Conservation (phyloP, 2,113 vertebrate genomes). For the Amazona vittata region DNA sequence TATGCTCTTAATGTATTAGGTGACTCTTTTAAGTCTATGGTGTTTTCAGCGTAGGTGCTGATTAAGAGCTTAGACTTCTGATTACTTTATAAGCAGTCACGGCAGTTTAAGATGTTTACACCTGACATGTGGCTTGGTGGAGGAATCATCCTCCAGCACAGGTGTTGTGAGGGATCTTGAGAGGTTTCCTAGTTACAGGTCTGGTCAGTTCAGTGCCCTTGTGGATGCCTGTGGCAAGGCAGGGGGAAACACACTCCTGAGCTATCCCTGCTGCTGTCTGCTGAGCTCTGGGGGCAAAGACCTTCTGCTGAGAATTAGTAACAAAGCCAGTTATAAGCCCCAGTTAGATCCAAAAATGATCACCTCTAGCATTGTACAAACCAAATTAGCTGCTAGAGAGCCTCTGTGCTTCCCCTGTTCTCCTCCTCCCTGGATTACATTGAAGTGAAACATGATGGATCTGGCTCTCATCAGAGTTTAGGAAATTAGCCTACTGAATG, state of each 20-base stretch:
- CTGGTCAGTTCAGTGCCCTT: rapidly evolving
- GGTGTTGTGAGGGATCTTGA: neutral
- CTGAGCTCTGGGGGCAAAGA: neutral
- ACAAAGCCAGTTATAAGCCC: neutral
- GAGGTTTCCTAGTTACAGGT: neutral
- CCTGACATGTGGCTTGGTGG: neutral
- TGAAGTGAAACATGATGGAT: neutral
- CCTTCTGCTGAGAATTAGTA: neutral
- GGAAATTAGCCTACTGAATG: neutral
- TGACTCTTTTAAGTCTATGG: neutral
- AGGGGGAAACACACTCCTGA: neutral
- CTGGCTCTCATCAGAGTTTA: neutral
- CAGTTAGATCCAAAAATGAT: neutral
- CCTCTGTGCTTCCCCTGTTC: neutral
- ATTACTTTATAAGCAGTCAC: neutral
- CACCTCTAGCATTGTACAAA: neutral
- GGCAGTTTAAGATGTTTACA: neutral
- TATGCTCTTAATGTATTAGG: neutral
- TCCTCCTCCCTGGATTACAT: neutral
- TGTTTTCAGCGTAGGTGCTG: neutral
- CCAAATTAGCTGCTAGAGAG: neutral
- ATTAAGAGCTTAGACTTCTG: slow-evolving; percentile 3
- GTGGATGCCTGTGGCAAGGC: neutral
- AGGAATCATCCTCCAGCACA: neutral
- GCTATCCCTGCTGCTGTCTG: neutral